A percentile compares a stretch with the other conserved stretches of the same genome.
Evolutionary conservation across 2,113 vertebrate species (phyloP).

Genomic region (Pycnonotus jocosus): DNA sequence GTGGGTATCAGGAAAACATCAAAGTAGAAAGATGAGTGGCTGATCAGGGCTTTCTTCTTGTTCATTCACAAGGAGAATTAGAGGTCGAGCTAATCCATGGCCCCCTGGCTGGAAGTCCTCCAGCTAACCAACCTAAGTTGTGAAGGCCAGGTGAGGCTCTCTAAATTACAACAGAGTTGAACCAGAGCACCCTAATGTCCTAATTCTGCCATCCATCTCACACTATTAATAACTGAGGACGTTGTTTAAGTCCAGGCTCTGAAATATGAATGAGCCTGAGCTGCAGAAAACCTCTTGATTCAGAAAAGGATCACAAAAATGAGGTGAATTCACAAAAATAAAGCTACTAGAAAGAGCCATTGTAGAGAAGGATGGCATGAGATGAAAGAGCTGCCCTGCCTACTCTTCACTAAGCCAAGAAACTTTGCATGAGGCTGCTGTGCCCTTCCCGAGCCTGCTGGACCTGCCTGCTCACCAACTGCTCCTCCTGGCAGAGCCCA

Average conservation of each 20-base stretch:
- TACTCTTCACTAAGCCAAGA: background rate
- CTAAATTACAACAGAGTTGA: background rate
- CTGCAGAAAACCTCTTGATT: background rate
- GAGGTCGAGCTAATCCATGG: background rate
- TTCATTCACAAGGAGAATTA: background rate
- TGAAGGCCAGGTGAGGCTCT: background rate
- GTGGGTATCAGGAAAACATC: background rate
- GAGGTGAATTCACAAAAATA: background rate
- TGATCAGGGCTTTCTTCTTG: background rate
- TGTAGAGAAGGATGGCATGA: background rate
- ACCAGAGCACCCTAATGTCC: background rate
- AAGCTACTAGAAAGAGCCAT: background rate
- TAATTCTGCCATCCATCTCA: background rate
- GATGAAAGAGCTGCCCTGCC: background rate
- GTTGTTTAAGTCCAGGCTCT: background rate
- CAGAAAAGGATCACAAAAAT: background rate
- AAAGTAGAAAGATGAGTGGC: background rate
- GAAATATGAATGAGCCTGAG: slow-evolving; percentile 30
- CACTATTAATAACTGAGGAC: background rate
- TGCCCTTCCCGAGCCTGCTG: fast-evolving
- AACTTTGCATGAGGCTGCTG: background rate
- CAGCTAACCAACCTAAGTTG: background rate
- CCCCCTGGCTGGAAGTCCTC: background rate
- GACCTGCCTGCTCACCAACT: background rate
- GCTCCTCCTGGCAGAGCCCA: background rate